Percentiles rank a stretch among this genome's conserved stretches.
Conservation (phyloP, 2,888 invertebrate species). For the Dioctria linearis region DNA sequence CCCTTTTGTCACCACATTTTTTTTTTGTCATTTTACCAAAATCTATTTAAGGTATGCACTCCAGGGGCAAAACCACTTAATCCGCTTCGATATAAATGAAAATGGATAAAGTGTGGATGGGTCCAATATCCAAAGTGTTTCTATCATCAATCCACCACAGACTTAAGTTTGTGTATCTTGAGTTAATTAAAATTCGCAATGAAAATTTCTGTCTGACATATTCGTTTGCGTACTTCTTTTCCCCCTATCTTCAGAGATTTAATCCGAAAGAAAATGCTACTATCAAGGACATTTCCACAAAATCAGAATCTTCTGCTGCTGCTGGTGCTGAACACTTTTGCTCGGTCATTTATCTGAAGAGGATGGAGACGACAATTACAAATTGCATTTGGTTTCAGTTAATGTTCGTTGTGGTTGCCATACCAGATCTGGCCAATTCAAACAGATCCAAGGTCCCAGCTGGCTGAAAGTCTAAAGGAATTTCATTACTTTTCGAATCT, state of each 20-base stretch:
- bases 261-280: not conserved
- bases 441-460: not conserved
- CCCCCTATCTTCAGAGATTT: not conserved
- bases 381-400: conserved; percentile 45
- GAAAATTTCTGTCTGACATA: conserved; percentile 27
- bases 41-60: not conserved
- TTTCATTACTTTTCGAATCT: not conserved
- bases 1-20: conserved; percentile 15
- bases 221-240: not conserved
- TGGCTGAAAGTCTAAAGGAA: not conserved
- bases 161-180: conserved; percentile 24
- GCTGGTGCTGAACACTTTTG: not conserved
- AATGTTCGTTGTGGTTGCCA: conserved; percentile 46
- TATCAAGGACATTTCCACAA: conserved; percentile 44
- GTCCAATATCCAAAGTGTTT: not conserved
- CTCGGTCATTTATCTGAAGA: conserved; percentile 44
- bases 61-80: conserved; percentile 18
- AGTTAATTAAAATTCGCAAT: conserved; percentile 49
- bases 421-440: not conserved
- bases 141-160: conserved; percentile 34
- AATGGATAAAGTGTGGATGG: not conserved
- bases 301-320: conserved; percentile 23
- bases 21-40: conserved; percentile 25
- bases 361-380: conserved; percentile 54
- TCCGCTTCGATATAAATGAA: conserved; percentile 15